Conservation (phyloP, 2,113 vertebrate species). For the Sakesphorus luctuosus region DNA sequence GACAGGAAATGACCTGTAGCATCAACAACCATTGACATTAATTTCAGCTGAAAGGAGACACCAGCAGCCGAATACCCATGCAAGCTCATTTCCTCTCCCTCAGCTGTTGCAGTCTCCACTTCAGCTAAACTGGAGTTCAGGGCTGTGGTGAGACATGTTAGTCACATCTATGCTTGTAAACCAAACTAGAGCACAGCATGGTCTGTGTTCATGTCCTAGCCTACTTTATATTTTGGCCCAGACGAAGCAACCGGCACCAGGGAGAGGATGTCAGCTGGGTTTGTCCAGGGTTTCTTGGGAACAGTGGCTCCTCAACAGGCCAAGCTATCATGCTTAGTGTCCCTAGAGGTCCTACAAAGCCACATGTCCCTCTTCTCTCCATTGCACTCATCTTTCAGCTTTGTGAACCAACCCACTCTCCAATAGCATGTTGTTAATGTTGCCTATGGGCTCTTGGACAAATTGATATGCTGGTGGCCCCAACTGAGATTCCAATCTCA, state of each 20-base stretch:
- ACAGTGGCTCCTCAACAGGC: background rate
- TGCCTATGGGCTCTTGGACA: background rate
- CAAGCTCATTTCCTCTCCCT: constrained; percentile 42
- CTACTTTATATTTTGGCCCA: background rate
- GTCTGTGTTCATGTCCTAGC: rapidly evolving
- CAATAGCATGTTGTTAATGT: rapidly evolving
- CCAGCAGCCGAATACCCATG: rapidly evolving
- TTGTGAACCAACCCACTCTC: background rate
- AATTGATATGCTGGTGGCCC: background rate
- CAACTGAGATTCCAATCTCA: background rate
- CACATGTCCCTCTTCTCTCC: background rate
- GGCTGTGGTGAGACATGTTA: background rate
- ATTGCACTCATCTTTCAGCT: background rate
- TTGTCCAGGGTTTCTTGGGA: background rate
- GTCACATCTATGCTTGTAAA: background rate
- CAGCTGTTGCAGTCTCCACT: background rate
- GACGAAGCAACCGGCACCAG: rapidly evolving
- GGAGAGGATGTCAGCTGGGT: background rate
- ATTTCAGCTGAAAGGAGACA: constrained; percentile 32
- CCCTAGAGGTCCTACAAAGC: background rate
- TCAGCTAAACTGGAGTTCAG: background rate
- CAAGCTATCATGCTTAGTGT: background rate
- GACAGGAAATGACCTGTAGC: constrained; percentile 45
- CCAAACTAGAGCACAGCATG: background rate
- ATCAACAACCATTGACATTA: constrained; percentile 8